phyloP scores from a whole-genome alignment of 2,888 invertebrate genomes.

The Synergus gifuensis region DNA sequence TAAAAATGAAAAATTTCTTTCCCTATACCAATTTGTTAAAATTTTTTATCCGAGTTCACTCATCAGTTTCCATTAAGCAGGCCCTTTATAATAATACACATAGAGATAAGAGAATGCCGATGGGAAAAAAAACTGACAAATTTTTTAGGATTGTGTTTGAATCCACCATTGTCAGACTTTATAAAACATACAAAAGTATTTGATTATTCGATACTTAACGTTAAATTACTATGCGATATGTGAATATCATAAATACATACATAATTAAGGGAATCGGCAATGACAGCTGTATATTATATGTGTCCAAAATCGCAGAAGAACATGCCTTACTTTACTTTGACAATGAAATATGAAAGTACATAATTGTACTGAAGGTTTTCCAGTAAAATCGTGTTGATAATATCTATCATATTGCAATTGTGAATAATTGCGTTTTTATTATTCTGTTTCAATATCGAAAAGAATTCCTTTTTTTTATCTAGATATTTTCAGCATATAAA shows the following conservation, averaged over 20 bases:
- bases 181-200: slow-evolving; percentile 62
- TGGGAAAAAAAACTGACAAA: slow-evolving; percentile 49
- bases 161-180: slow-evolving; percentile 67
- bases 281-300: background rate
- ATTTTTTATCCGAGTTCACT: background rate
- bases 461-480: slow-evolving; percentile 6
- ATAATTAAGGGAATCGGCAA: background rate
- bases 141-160: slow-evolving; percentile 63
- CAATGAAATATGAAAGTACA: slow-evolving; percentile 59
- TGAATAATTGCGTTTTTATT: slow-evolving; percentile 6
- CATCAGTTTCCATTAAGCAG: slow-evolving; percentile 43
- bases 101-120: slow-evolving; percentile 53
- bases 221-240: slow-evolving; percentile 12
- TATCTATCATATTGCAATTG: background rate
- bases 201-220: slow-evolving; percentile 59
- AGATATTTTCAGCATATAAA: slow-evolving; percentile 37
- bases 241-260: slow-evolving; percentile 27
- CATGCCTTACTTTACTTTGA: slow-evolving; percentile 70
- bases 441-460: slow-evolving; percentile 12
- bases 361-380: slow-evolving; percentile 5
- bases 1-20: background rate
- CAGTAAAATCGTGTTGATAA: background rate
- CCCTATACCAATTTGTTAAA: background rate
- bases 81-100: slow-evolving; percentile 28
- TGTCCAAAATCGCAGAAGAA: slow-evolving; percentile 52